Base-by-base conservation (phyloP, 1,140 invertebrate species). In the Lucilia cuprina region DNA sequence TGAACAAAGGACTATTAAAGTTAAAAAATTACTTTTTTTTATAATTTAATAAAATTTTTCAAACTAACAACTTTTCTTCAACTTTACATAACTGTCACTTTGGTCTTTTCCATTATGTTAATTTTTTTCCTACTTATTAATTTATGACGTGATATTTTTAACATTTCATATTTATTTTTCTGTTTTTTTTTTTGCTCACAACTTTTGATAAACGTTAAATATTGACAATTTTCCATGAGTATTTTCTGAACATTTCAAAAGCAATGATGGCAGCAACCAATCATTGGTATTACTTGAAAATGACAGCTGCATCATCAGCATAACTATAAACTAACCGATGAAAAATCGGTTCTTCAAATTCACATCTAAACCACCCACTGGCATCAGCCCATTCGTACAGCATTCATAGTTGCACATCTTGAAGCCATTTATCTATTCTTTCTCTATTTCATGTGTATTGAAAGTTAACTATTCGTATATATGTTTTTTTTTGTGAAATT, bases 251-350 rank as follows among this genome's bases (percentile, higher is more conserved):
- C 21, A 70, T 55, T 55, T 21, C 65, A 70, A 21, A 65, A 70
- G 19, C 19, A 21, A 25, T 70, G 19, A 70, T 70, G 65, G 65
- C n/a, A 60, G 75, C 35, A 47, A 80, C 77, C 77, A 80, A 80
- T 80, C 77, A 80, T 80, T 80, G 7, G 19, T 80, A 49, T 21
- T 21, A 12, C 47, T 80, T 80, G 77, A 21, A 80, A 50, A 80
- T 80, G 77, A 80, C 77, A 80, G 77, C 77, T 80, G 77, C 77
- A 80, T 80, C 77, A 80, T 80, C 77, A 80, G 77, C 77, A 80
- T 80, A 50, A 80, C 77, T 49, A 8, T 49, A 25, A 80, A 70
- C 65, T 19, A 70, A 55, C 50, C 50, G 12, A 41, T 41, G 41
- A 41, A 41, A 41, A 41, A 41, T 41, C 41, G 10, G 41, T 41